Conservation (phyloP, 2,113 vertebrate genomes). For the Scartelaos histophorus region DNA sequence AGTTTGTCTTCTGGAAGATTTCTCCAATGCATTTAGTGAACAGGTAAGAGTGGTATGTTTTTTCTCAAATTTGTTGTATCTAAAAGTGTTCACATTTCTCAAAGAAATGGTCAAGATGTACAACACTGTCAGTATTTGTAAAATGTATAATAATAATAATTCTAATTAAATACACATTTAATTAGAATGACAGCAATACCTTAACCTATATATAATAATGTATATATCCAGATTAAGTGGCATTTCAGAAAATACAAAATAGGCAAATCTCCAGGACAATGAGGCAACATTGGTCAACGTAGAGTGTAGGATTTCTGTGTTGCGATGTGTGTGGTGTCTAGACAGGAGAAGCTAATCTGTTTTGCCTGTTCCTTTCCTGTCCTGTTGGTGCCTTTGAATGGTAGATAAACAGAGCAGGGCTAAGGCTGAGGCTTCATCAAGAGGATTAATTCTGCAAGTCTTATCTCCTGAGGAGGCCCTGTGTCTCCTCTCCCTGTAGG, state of each 20-base stretch:
- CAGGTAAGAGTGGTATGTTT: too few relatives aligned
- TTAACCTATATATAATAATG: too few relatives aligned
- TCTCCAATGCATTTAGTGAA: not conserved
- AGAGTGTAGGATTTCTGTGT: slow-evolving; percentile 15
- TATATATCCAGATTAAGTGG: too few relatives aligned
- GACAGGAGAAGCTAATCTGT: slow-evolving; percentile 65
- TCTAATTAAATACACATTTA: too few relatives aligned
- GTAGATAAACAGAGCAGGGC: slow-evolving; percentile 69
- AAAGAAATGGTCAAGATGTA: too few relatives aligned
- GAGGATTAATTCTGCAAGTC: slow-evolving; percentile 67
- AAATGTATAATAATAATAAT: too few relatives aligned
- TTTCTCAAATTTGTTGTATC: too few relatives aligned
- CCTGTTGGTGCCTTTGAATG: slow-evolving; percentile 66
- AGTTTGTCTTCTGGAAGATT: too few relatives aligned
- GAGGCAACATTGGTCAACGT: slow-evolving; percentile 43
- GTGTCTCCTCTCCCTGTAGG: slow-evolving; percentile 51
- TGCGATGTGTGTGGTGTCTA: slow-evolving; percentile 52
- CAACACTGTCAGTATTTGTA: too few relatives aligned
- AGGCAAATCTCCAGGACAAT: slow-evolving; percentile 13
- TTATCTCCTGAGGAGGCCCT: slow-evolving; percentile 68
- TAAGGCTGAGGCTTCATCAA: slow-evolving; percentile 67
- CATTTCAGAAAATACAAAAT: not conserved
- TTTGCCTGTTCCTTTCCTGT: slow-evolving; percentile 64
- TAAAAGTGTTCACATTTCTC: too few relatives aligned
- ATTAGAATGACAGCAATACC: too few relatives aligned